These are phyloP conservation scores for Hesperia comma DNA, from an alignment of 2,888 invertebrate genomes.

Conservation along the genomic window DNA sequence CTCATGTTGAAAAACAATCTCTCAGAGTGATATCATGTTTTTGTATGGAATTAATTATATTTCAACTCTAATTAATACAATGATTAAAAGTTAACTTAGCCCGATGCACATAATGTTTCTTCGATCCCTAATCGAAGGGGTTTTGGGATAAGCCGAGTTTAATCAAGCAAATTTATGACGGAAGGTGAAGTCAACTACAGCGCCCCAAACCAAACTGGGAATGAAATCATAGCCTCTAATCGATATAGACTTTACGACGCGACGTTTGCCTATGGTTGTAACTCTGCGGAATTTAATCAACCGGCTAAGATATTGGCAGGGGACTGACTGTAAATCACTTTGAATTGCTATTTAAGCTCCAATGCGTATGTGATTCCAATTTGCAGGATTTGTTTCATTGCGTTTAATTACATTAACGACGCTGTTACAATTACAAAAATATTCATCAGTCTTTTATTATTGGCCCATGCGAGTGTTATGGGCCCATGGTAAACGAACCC, in stretches of 20 bases:
- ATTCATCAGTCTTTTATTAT: too few relatives aligned
- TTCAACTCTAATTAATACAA: too few relatives aligned
- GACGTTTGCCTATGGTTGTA: conserved; percentile 61
- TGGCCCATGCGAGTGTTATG: too few relatives aligned
- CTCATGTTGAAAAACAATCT: too few relatives aligned
- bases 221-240: conserved; percentile 73
- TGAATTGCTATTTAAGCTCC: conserved; percentile 35
- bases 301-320: conserved; percentile 68
- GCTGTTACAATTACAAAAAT: not conserved
- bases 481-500: too few relatives aligned
- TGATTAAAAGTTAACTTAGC: conserved; percentile 1
- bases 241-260: conserved; percentile 70
- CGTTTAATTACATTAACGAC: not conserved
- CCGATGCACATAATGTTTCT: conserved; percentile 23
- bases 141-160: conserved; percentile 29
- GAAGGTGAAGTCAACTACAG: conserved; percentile 26
- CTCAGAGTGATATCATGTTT: too few relatives aligned
- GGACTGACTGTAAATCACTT: conserved; percentile 64
- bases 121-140: conserved; percentile 29
- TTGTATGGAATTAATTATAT: too few relatives aligned
- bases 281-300: conserved; percentile 75
- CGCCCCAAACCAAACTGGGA: conserved; percentile 37
- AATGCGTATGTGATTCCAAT: conserved; percentile 24
- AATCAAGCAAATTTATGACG: conserved; percentile 34
- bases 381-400: not conserved